Evolutionary conservation across 2,113 vertebrate species (phyloP).

Genomic region (Tamias sibiricus): DNA sequence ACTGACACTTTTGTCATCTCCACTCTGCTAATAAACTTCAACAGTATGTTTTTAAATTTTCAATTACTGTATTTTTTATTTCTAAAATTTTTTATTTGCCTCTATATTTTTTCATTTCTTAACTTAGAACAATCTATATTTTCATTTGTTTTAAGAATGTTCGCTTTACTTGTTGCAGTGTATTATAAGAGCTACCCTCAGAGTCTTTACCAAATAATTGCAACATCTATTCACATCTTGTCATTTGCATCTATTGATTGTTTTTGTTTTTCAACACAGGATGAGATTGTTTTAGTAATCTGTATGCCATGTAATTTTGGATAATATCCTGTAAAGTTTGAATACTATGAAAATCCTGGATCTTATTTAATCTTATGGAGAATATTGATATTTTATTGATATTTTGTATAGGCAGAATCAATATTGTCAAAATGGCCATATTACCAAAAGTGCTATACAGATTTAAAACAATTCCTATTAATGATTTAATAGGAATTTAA

Average conservation of each 20-base stretch:
- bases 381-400: conserved; percentile 16
- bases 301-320: neutral
- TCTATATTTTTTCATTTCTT: conserved; percentile 18
- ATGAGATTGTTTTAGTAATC: neutral
- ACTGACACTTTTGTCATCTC: neutral
- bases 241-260: neutral
- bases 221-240: neutral
- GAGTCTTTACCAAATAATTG: conserved; percentile 20
- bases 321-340: neutral
- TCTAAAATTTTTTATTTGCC: conserved; percentile 25
- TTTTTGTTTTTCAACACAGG: neutral
- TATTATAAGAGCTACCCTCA: neutral
- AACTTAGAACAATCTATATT: neutral
- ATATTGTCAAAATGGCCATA: no score
- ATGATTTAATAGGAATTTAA: neutral
- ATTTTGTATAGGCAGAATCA: no score
- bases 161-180: neutral
- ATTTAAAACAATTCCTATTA: no score
- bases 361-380: neutral
- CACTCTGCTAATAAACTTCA: neutral
- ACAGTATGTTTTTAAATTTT: neutral
- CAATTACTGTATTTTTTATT: neutral
- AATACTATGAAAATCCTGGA: neutral
- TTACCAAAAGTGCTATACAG: no score
- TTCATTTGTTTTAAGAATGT: conserved; percentile 33